These are phyloP conservation scores for Drosophila flavopinicola DNA, from an alignment of 2,888 invertebrate genomes.

Conservation along the genomic window DNA sequence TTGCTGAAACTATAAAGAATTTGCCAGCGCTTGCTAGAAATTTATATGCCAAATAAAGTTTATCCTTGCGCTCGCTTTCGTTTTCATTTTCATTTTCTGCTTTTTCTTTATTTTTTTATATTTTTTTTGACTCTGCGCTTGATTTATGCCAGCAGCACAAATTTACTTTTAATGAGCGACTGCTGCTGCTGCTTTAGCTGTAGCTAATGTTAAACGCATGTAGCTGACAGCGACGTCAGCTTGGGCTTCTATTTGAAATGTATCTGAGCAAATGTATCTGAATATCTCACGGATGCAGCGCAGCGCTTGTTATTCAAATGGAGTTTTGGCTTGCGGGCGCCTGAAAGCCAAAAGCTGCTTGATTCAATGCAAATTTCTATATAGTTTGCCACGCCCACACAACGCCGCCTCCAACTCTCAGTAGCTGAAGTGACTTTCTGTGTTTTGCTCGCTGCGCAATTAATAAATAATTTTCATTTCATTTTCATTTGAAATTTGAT, in stretches of 20 bases:
- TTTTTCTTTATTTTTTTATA: constrained; percentile 6
- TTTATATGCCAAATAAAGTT: background rate
- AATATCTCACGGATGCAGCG: constrained; percentile 47
- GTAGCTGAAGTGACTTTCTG: constrained; percentile 37
- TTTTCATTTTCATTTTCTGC: too few relatives aligned
- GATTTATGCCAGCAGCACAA: constrained; percentile 63
- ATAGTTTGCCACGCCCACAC: constrained; percentile 26
- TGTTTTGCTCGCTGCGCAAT: constrained; percentile 48
- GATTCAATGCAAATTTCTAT: constrained; percentile 55
- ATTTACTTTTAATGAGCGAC: constrained; percentile 66
- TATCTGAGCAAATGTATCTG: constrained; percentile 25
- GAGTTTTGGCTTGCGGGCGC: too few relatives aligned
- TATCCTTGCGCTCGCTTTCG: constrained; percentile 7
- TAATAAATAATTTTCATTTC: constrained; percentile 79
- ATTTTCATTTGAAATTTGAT: constrained; percentile 75
- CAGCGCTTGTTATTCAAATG: constrained; percentile 54
- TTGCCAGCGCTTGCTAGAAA: too few relatives aligned
- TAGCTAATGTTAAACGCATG: constrained; percentile 53
- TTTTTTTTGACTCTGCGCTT: constrained; percentile 16
- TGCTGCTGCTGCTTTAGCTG: constrained; percentile 12
- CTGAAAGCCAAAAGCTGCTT: constrained; percentile 38
- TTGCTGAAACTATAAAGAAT: too few relatives aligned
- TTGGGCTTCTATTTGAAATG: constrained; percentile 7
- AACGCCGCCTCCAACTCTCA: background rate
- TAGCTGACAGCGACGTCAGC: constrained; percentile 50